Evolutionary conservation across 1,140 invertebrate genomes (phyloP).

Genomic region (Cheumatopsyche charites): DNA sequence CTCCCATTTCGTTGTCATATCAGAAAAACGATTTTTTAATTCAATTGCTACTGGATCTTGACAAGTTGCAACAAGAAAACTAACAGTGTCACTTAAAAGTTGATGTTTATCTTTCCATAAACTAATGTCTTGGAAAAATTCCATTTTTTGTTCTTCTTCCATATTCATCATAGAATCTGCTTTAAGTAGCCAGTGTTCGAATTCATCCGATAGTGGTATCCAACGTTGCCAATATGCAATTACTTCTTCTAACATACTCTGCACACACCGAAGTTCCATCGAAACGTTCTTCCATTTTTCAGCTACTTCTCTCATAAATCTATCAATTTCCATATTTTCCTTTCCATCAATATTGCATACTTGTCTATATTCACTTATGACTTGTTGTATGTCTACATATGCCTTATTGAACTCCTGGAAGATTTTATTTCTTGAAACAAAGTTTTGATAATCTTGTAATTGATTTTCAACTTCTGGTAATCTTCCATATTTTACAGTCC

Average conservation of each 20-base stretch:
- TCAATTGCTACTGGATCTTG: slow-evolving; percentile 78
- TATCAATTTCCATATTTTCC: slow-evolving; percentile 78
- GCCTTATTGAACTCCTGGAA: slow-evolving; percentile 95
- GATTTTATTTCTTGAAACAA: slow-evolving; percentile 88
- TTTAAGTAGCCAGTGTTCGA: slow-evolving; percentile 79
- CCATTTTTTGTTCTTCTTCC: slow-evolving; percentile 83
- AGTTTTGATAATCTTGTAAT: slow-evolving; percentile 88
- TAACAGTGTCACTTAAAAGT: slow-evolving; percentile 81
- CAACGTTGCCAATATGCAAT: slow-evolving; percentile 88
- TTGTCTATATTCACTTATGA: slow-evolving; percentile 88
- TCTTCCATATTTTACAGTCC: slow-evolving; percentile 87
- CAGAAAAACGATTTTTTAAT: slow-evolving; percentile 75
- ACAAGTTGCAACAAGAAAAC: slow-evolving; percentile 87
- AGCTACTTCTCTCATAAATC: slow-evolving; percentile 83
- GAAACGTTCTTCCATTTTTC: slow-evolving; percentile 90
- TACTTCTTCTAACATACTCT: slow-evolving; percentile 88
- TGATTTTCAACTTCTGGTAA: slow-evolving; percentile 83
- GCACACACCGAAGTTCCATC: slow-evolving; percentile 86
- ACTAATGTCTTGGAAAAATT: slow-evolving; percentile 88
- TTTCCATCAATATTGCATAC: slow-evolving; percentile 80
- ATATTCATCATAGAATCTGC: slow-evolving; percentile 78
- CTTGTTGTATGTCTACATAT: slow-evolving; percentile 88
- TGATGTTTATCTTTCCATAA: slow-evolving; percentile 90
- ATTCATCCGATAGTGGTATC: slow-evolving; percentile 72
- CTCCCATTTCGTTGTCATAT: slow-evolving; percentile 80